Base-by-base conservation (phyloP, 2,888 invertebrate species). In the Lypha dubia region DNA sequence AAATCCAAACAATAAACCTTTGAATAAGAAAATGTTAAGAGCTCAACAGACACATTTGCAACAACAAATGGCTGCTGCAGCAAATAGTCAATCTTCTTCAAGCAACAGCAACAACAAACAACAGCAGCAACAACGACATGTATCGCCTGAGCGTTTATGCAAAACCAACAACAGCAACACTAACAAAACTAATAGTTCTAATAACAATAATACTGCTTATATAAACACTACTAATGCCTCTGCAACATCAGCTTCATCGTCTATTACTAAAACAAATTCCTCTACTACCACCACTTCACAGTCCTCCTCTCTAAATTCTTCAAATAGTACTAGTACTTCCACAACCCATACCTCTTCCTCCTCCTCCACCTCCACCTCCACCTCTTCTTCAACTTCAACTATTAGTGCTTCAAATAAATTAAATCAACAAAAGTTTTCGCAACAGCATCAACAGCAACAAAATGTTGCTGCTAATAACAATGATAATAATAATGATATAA, bases 11-110 rank as follows among this genome's bases (percentile, higher is more conserved):
- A 73, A 38, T 76, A 89, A 90, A 81, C 91, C 91, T 13, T 86
- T 92, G 24, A 92, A 92, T 87, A 92, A 92, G 73, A 92, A 92
- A 88, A 88, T 92, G 88, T 83, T 92, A 86, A 90, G 92, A 75
- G 92, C 92, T 1, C 92, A 92, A 83, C 92, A 92, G 84, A 88
- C 91, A 56, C 92, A 91, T 77, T 89, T 89, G 84, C 89, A 91
- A 81, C 91, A 89, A 67, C 88, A 85, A 53, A 84, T 77, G 63
- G 79, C 86, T 84, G 71, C 87, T 79, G 74, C 84, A 63, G 56
- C 68, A 74, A 76, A 35, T 74, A 51, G 63, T 44, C 65, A 82
- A 49, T 38, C 74, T 22, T 63, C 76, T 51, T 71, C 83, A n/a
- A 84, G 38, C 70, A 74, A 20, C 65, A 86, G 22, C 49, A 58